Evolutionary conservation across 2,797 vertebrate genomes (phyloP).

Genomic region (Mionectes olivaceus): DNA sequence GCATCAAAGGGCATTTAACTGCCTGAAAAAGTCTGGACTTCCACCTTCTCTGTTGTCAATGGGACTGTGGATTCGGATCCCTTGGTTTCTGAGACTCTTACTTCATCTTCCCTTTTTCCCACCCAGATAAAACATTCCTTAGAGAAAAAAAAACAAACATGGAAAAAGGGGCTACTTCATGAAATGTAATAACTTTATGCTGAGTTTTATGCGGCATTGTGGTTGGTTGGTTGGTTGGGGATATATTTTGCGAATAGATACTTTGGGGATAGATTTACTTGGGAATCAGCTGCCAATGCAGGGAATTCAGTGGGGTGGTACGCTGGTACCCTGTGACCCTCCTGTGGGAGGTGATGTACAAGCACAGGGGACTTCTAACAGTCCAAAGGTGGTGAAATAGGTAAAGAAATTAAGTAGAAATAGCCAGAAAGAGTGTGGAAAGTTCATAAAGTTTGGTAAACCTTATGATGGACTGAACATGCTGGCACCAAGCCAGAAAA

Average conservation of each 20-base stretch:
- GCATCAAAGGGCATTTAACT: background rate
- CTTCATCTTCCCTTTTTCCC: background rate
- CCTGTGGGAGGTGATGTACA: background rate
- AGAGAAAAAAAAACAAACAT: background rate
- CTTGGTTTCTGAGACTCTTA: background rate
- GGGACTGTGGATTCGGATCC: background rate
- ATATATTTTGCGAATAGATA: background rate
- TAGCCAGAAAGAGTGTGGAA: accelerated
- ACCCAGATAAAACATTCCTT: background rate
- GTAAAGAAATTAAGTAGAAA: background rate
- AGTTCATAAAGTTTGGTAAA: background rate
- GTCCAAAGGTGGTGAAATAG: background rate
- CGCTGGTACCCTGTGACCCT: background rate
- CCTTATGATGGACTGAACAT: background rate
- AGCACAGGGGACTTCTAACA: background rate
- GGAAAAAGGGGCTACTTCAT: background rate
- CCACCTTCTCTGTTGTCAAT: background rate
- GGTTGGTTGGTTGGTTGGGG: background rate
- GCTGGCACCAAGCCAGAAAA: background rate
- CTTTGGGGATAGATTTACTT: background rate
- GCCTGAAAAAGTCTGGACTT: background rate
- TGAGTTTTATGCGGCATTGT: background rate
- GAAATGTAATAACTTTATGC: background rate
- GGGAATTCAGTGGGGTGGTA: background rate
- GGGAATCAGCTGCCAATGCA: background rate